phyloP scores from a whole-genome alignment of 2,888 invertebrate species.

The Tuberolachnus salignus region DNA sequence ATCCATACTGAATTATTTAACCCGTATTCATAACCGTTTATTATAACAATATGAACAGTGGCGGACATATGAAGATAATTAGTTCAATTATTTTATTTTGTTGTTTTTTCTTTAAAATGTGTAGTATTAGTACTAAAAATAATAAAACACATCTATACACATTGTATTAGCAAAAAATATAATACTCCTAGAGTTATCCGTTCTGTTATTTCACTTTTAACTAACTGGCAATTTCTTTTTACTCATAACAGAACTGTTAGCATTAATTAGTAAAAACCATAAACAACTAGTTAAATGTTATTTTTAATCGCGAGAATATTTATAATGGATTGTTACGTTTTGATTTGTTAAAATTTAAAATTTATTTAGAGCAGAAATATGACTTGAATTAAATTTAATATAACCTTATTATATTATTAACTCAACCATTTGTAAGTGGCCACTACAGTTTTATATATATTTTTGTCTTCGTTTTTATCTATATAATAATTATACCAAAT shows the following conservation, averaged over 20 bases:
- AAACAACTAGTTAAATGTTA: conserved; percentile 9
- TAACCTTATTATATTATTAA: conserved; percentile 9
- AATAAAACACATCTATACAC: not conserved
- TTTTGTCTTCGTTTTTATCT: not conserved
- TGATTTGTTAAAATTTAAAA: conserved; percentile 8
- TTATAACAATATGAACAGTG: not conserved
- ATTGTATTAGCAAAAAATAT: not conserved
- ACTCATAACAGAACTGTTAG: not conserved
- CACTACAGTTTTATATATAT: not conserved
- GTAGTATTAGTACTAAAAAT: conserved; percentile 24
- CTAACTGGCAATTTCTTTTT: not conserved
- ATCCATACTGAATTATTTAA: not conserved
- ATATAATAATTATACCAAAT: not conserved
- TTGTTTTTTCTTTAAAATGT: not conserved
- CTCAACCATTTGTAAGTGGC: not conserved
- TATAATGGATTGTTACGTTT: not conserved
- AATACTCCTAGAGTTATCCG: not conserved
- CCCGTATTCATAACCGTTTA: not conserved
- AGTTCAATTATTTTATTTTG: not conserved
- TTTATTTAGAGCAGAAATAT: conserved; percentile 33
- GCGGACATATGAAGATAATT: not conserved
- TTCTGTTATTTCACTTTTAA: not conserved
- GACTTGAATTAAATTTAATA: conserved; percentile 14
- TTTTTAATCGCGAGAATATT: conserved; percentile 1
- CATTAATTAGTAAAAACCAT: not conserved